These are phyloP conservation scores for Operophtera brumata DNA, from an alignment of 2,888 invertebrate genomes.

Conservation along the genomic window DNA sequence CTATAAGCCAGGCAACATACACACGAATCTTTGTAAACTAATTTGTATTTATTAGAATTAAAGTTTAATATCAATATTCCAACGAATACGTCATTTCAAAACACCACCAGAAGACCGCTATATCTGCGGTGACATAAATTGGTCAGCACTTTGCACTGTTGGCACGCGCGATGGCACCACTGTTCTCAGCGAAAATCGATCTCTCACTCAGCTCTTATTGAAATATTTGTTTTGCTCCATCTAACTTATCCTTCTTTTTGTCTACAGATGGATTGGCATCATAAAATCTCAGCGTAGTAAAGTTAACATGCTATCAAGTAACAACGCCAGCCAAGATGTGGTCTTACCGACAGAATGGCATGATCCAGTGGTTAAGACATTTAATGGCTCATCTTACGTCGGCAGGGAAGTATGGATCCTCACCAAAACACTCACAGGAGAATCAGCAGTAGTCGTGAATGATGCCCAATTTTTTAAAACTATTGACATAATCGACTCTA, in stretches of 20 bases:
- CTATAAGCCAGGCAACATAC: no score
- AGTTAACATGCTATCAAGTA: slow-evolving; percentile 49
- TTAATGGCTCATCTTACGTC: slow-evolving; percentile 57
- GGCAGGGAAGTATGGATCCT: slow-evolving; percentile 65
- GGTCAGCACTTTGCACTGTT: no score
- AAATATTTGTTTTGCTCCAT: no score
- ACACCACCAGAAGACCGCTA: no score
- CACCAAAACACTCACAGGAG: slow-evolving; percentile 69
- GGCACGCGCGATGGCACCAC: no score
- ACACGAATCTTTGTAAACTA: no score
- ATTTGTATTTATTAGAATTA: no score
- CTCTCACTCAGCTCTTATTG: no score
- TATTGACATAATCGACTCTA: slow-evolving; percentile 82
- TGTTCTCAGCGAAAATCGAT: no score
- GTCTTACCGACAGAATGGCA: slow-evolving; percentile 45
- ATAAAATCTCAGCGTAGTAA: slow-evolving; percentile 25
- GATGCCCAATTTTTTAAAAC: slow-evolving; percentile 68
- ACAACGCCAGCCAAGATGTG: slow-evolving; percentile 45
- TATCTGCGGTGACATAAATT: no score
- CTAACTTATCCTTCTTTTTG: slow-evolving; percentile 42
- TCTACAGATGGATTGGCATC: slow-evolving; percentile 64
- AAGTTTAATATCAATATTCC: no score
- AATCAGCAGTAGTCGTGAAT: slow-evolving; percentile 67
- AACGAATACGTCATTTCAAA: no score
- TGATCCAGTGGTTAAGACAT: slow-evolving; percentile 60